A percentile compares a stretch with the other conserved stretches of the same genome.
phyloP scores from a whole-genome alignment of 2,888 invertebrate species.

The Diloba caeruleocephala region DNA sequence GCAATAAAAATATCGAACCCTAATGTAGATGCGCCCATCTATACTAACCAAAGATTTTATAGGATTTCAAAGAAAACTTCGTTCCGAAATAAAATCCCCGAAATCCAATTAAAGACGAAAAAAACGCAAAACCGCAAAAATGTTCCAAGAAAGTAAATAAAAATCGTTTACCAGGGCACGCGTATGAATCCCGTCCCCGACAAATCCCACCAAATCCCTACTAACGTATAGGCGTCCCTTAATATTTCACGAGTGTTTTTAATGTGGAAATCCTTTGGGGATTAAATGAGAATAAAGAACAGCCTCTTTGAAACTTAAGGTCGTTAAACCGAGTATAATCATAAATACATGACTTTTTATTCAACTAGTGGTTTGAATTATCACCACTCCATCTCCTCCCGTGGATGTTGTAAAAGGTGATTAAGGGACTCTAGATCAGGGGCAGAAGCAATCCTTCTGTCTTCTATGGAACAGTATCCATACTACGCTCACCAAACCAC shows the following conservation, averaged over 20 bases:
- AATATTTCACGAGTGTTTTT: constrained; percentile 54
- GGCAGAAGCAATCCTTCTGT: too few species aligned
- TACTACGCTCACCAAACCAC: too few species aligned
- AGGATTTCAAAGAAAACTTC: constrained; percentile 22
- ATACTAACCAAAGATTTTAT: too few species aligned
- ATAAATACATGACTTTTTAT: constrained; percentile 30
- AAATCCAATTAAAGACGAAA: constrained; percentile 34
- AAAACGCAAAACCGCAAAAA: constrained; percentile 20
- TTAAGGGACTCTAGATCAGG: too few species aligned
- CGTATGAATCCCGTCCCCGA: constrained; percentile 24
- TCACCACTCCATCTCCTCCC: too few species aligned
- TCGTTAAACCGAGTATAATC: constrained; percentile 19
- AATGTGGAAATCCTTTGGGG: constrained; percentile 50
- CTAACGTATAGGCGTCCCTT: constrained; percentile 39
- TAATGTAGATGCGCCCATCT: neutral
- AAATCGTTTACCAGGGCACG: constrained; percentile 44
- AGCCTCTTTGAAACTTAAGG: constrained; percentile 44
- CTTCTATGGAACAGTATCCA: too few species aligned
- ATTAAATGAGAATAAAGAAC: constrained; percentile 49
- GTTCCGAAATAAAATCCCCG: constrained; percentile 9
- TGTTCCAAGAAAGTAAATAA: constrained; percentile 43
- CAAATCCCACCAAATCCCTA: constrained; percentile 47
- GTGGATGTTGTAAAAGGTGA: too few species aligned
- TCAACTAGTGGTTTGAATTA: too few species aligned
- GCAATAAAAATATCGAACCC: too few species aligned